Conservation (phyloP, 2,888 invertebrate genomes). For the Caradrina clavipalpis region DNA sequence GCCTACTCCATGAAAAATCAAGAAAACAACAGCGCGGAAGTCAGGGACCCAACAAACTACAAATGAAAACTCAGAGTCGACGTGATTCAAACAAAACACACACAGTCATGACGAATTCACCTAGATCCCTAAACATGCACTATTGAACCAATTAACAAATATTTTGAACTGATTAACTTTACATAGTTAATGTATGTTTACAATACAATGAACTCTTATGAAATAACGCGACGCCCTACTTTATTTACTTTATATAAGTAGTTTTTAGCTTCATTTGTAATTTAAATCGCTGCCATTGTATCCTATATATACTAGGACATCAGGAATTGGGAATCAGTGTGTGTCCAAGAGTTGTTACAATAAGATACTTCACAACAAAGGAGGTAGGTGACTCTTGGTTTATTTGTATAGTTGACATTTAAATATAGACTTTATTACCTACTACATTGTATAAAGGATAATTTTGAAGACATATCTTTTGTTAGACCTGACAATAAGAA, state of each 20-base stretch:
- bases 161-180: conserved; percentile 34
- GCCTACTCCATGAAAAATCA: no score
- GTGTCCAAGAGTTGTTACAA: conserved; percentile 24
- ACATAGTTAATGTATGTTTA: conserved; percentile 43
- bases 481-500: not conserved
- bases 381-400: conserved; percentile 49
- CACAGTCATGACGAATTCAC: conserved; percentile 19
- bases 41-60: not conserved
- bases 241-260: conserved; percentile 30
- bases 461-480: conserved; percentile 5
- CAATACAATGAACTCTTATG: conserved; percentile 60
- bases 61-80: not conserved
- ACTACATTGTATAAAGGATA: not conserved
- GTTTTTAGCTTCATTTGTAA: conserved; percentile 51
- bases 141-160: conserved; percentile 50
- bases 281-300: conserved; percentile 49
- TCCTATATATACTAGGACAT: conserved; percentile 51
- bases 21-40: not conserved
- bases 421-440: not conserved
- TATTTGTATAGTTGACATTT: not conserved
- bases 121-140: conserved; percentile 37
- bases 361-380: conserved; percentile 35
- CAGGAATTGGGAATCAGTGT: conserved; percentile 39
- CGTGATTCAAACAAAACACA: conserved; percentile 20
- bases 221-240: conserved; percentile 46